Conservation (phyloP, 2,113 vertebrate genomes). For the Pitta sordida region DNA sequence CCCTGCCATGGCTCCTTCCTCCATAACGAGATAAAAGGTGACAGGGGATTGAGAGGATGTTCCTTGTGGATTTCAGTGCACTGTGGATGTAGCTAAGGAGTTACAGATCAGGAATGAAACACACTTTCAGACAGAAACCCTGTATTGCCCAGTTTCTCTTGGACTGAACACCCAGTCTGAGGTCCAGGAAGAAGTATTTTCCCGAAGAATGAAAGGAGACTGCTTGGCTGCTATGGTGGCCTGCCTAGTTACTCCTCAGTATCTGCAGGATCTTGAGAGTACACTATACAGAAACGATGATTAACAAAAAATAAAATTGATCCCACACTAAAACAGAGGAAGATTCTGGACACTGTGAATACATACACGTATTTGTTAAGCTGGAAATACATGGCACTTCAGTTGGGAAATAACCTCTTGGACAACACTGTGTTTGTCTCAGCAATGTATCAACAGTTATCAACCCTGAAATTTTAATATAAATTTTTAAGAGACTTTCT, state of each 20-base stretch:
- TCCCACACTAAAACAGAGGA: not conserved
- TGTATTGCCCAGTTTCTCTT: not conserved
- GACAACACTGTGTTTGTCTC: not conserved
- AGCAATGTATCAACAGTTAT: not conserved
- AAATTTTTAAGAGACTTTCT: not conserved
- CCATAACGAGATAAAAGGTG: not conserved
- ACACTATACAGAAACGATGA: not conserved
- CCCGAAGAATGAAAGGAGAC: not conserved
- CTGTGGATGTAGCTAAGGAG: not conserved
- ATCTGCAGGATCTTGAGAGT: not conserved
- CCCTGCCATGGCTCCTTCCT: not conserved
- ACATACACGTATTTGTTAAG: fast-evolving
- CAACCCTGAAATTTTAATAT: not conserved
- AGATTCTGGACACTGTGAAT: not conserved
- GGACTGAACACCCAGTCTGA: not conserved
- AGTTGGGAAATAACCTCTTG: not conserved
- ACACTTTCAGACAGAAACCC: not conserved
- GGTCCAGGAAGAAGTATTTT: not conserved
- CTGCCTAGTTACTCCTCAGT: not conserved
- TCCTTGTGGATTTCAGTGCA: not conserved
- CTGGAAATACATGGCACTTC: not conserved
- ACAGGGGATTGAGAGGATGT: not conserved
- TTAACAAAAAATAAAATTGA: not conserved
- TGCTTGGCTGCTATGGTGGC: not conserved
- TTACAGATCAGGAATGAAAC: not conserved